Evolutionary conservation across 1,140 invertebrate species (phyloP), one percentile per base, ranked within the genome.

Genomic region (Drosophila bipectinata): DNA sequence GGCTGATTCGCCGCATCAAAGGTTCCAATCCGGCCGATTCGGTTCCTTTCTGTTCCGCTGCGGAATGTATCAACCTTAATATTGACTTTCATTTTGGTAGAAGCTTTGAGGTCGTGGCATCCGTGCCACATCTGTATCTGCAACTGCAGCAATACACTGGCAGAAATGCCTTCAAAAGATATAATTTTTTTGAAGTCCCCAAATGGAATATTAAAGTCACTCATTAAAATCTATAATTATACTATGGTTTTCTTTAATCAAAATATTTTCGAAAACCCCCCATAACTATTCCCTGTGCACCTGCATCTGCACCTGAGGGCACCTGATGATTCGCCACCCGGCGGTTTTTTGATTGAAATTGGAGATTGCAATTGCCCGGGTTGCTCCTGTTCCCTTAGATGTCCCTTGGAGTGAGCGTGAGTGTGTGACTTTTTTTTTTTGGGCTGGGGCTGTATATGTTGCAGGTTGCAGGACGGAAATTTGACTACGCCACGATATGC

Each of bases 271-370:
- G 1, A 39, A 14, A 41, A 14, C 10, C 7, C 4, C 3, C 34
- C 1, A 41, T 18, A 44, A 34, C 14, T 15, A 21, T 53, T 53
- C 28, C 3, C 41, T 8, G 41, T 57, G 41, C 18, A 44, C 26
- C 9, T 67, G 63, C 63, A 67, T 64, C 60, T 67, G 45, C 41
- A 55, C 64, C 51, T 32, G 59, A 64, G 53, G 47, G 24, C 47
- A 10, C 12, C 37, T 14, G 45, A 47, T 18, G 52, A 72, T 62
- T 53, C 63, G 61, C 63, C 41, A 53, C 53, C 56, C 68, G 73
- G 78, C 83, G 78, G 78, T 85, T 87, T 88, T 88, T 85, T 87
- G 78, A 85, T 85, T 85, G 82, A 88, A 85, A 85, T 85, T 85
- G 69, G 83, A 85, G 82, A 85, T 85, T 87, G 82, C 69, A 72